These are phyloP conservation scores for Drosophila mayri DNA, from an alignment of 1,140 invertebrate genomes.

Conservation along the genomic window DNA sequence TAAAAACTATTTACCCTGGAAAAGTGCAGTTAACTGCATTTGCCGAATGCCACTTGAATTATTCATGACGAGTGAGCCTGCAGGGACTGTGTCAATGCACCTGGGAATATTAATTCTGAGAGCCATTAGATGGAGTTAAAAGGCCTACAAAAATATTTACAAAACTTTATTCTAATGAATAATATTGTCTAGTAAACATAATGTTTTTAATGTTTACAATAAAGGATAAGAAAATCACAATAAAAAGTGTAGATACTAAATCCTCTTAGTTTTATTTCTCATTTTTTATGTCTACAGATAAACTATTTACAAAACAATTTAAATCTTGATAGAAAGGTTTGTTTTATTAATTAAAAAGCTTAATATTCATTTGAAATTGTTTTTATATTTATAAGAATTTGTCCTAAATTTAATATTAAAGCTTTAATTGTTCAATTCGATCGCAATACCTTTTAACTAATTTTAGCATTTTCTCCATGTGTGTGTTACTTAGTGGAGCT, in stretches of 20 bases:
- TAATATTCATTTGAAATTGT: neutral
- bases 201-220: no score
- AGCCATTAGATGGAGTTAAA: neutral
- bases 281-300: no score
- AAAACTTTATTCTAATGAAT: neutral
- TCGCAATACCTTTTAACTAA: neutral
- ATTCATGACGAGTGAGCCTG: slow-evolving; percentile 19
- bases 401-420: neutral
- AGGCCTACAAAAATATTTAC: neutral
- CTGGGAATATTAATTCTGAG: neutral
- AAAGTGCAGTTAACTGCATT: slow-evolving; percentile 53
- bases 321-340: no score
- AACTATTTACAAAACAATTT: no score
- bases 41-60: slow-evolving; percentile 37
- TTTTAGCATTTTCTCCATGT: slow-evolving; percentile 28
- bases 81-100: slow-evolving; percentile 13
- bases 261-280: no score
- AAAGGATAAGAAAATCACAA: no score
- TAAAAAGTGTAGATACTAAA: no score
- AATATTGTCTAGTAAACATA: neutral
- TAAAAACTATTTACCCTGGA: slow-evolving; percentile 38
- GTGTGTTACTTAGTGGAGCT: slow-evolving; percentile 10
- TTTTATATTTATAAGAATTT: neutral
- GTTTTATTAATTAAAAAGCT: no score
- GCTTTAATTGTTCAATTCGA: neutral